Base-by-base conservation (phyloP, 2,797 vertebrate genomes). In the Parotocinclus haroldoi region DNA sequence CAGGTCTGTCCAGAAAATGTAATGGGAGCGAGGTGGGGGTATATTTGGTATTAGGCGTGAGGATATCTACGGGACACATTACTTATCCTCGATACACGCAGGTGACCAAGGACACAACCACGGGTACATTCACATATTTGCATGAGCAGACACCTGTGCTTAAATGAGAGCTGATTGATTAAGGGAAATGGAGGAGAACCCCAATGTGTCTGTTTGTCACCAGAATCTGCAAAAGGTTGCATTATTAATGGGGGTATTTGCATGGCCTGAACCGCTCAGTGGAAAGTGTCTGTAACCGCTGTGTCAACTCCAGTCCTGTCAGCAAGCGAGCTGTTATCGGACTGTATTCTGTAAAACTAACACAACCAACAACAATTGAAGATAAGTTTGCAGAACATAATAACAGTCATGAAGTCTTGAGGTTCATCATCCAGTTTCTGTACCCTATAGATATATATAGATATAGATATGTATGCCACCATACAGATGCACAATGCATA, bases 131-230 rank as follows among this genome's bases (percentile, higher is more conserved):
- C 57, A 51, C 63, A 64, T 77, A 85, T 85, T 77, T 84, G 82
- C 82, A 88, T 89, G 79, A 84, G 83, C 79, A 85, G 82, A 85
- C 85, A 90, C 81, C 85, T 84, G 86, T 77, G 83, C 80, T 84
- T 88, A 85, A 89, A 88, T 85, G 78, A 50, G 71, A 63, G 44
- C 59, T 81, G 82, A 86, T 72, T 85, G 86, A 88, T 87, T 83
- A 83, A 77, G 77, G 79, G 85, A 88, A 85, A 84, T 82, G 72
- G 78, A 65, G 72, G 45, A 62, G 58, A 75, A 72, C 72, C 73
- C 79, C 79, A 77, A 79, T 74, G 14, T 78, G 80, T 84, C 84
- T 38, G 87, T 88, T 88, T 87, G 83, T 87, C 83, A 86, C 79
- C 80, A 86, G 69, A 45, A 68, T 68, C 65, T 61, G 75, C 66